Conservation (phyloP, 2,113 vertebrate genomes). For the Lates calcarifer region DNA sequence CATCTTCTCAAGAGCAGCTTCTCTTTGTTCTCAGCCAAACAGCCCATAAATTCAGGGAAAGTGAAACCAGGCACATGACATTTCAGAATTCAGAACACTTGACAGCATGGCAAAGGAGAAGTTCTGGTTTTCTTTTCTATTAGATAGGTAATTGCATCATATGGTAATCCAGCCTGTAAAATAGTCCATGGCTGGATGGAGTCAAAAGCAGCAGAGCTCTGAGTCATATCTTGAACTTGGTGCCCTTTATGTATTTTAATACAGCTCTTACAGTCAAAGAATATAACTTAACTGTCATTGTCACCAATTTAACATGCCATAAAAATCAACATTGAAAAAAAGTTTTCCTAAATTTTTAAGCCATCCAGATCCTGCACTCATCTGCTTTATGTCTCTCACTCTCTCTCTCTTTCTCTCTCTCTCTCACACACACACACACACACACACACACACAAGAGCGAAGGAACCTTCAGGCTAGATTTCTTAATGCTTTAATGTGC, state of each 20-base stretch:
- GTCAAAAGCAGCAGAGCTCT: neutral
- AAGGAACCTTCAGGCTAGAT: neutral
- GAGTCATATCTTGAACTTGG: neutral
- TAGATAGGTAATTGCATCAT: neutral
- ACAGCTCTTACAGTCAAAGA: neutral
- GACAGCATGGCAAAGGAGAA: neutral
- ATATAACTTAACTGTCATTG: neutral
- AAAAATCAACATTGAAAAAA: neutral
- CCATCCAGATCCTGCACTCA: neutral
- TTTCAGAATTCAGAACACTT: neutral
- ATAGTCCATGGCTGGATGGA: neutral
- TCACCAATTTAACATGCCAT: neutral
- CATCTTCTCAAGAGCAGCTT: constrained; percentile 2
- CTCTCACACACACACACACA: neutral
- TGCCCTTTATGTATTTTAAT: neutral
- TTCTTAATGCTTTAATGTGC: neutral
- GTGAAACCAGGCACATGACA: neutral
- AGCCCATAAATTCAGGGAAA: neutral
- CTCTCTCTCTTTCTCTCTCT: neutral
- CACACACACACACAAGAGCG: neutral
- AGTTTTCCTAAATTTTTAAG: neutral
- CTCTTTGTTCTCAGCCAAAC: neutral
- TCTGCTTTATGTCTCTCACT: neutral
- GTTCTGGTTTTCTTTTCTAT: neutral
- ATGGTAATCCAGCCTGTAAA: neutral